Conservation (phyloP, 1,140 invertebrate genomes). For the Formica exsecta region DNA sequence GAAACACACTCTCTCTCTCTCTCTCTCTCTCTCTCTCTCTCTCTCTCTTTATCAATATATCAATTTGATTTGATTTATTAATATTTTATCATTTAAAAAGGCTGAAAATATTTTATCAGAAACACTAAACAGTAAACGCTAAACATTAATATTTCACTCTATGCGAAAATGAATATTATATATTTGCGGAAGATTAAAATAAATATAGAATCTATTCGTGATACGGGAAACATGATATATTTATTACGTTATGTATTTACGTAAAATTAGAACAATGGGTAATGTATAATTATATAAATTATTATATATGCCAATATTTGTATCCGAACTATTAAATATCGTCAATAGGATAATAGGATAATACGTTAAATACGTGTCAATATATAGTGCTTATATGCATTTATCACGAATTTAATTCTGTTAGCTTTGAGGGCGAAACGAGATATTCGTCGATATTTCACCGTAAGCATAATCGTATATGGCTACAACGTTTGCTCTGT, state of each 20-base stretch:
- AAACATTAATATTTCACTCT: too few relatives aligned
- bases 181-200: not conserved
- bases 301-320: not conserved
- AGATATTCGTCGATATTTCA: not conserved
- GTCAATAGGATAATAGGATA: not conserved
- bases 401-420: constrained; percentile 29
- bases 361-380: not conserved
- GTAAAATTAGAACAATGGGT: not conserved
- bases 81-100: not conserved
- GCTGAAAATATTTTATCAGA: not conserved
- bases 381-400: not conserved
- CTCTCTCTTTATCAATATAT: too few relatives aligned
- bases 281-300: constrained; percentile 19
- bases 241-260: not conserved
- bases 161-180: not conserved
- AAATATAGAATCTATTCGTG: not conserved
- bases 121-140: not conserved
- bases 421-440: not conserved
- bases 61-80: not conserved
- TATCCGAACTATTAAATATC: not conserved
- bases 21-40: too few relatives aligned
- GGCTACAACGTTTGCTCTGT: constrained; percentile 4
- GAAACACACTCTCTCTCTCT: too few relatives aligned
- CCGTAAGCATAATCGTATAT: constrained; percentile 16
- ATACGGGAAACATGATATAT: not conserved